phyloP scores from a whole-genome alignment of 2,113 vertebrate genomes.

The Cheirogaleus medius region DNA sequence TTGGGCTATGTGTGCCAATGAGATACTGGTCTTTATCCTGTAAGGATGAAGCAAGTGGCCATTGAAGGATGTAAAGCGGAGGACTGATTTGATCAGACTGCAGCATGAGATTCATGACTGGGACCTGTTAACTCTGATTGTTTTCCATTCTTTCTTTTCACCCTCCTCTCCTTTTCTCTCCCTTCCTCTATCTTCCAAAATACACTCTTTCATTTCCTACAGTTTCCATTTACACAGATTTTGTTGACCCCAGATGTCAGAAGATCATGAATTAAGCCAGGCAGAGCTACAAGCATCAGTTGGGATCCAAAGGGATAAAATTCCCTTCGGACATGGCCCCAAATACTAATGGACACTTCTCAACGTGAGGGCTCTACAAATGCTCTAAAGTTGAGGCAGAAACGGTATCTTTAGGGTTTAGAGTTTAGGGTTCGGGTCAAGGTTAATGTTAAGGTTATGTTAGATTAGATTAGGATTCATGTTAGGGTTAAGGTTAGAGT shows the following conservation, averaged over 20 bases:
- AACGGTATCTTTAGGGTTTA: background rate
- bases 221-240: background rate
- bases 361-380: background rate
- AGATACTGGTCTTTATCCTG: background rate
- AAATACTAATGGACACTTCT: background rate
- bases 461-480: background rate
- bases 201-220: background rate
- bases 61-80: background rate
- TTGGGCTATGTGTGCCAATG: background rate
- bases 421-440: background rate
- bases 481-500: background rate
- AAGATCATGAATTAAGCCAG: background rate
- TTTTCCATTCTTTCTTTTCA: background rate
- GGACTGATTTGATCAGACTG: background rate
- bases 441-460: background rate
- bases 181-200: background rate
- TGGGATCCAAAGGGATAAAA: background rate
- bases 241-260: conserved; percentile 9
- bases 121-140: background rate
- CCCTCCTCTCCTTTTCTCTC: background rate
- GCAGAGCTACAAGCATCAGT: background rate
- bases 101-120: too few relatives aligned
- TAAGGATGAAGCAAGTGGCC: background rate
- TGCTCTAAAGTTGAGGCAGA: background rate
- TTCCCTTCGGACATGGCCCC: background rate